Percentiles rank a stretch among this genome's conserved stretches.
Conservation (phyloP, 2,888 invertebrate species). For the Axea sp. region DNA sequence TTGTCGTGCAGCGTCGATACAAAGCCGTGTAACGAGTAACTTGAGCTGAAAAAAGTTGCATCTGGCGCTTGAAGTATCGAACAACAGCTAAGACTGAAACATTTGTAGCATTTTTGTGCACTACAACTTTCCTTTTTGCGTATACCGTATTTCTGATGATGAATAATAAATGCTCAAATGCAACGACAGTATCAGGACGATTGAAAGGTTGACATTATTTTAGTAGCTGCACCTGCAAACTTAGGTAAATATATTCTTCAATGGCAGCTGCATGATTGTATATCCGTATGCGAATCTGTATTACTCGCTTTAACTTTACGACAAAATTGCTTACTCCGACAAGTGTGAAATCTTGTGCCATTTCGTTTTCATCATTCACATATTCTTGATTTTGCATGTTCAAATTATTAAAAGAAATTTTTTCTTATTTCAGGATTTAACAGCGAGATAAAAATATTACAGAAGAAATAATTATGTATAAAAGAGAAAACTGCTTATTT, state of each 20-base stretch:
- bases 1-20: slow-evolving; percentile 51
- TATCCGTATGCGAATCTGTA: slow-evolving; percentile 54
- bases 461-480: no score
- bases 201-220: slow-evolving; percentile 58
- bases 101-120: slow-evolving; percentile 52
- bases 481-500: no score
- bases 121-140: slow-evolving; percentile 45
- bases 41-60: slow-evolving; percentile 58
- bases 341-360: slow-evolving; percentile 52
- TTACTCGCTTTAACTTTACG: slow-evolving; percentile 49
- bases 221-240: slow-evolving; percentile 48
- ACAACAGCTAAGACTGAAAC: slow-evolving; percentile 47
- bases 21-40: slow-evolving; percentile 57
- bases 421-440: no score
- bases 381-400: slow-evolving; percentile 14
- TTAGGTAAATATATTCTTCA: slow-evolving; percentile 49
- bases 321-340: slow-evolving; percentile 50
- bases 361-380: slow-evolving; percentile 32
- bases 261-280: slow-evolving; percentile 56
- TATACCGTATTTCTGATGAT: slow-evolving; percentile 31
- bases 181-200: slow-evolving; percentile 45
- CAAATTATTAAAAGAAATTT: no score
- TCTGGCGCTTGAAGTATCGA: slow-evolving; percentile 52
- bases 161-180: slow-evolving; percentile 57
- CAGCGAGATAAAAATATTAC: no score